Evolutionary conservation across 1,140 invertebrate genomes (phyloP), one percentile per base, ranked within the genome.

Genomic region (Mycetomoellerius zeteki): DNA sequence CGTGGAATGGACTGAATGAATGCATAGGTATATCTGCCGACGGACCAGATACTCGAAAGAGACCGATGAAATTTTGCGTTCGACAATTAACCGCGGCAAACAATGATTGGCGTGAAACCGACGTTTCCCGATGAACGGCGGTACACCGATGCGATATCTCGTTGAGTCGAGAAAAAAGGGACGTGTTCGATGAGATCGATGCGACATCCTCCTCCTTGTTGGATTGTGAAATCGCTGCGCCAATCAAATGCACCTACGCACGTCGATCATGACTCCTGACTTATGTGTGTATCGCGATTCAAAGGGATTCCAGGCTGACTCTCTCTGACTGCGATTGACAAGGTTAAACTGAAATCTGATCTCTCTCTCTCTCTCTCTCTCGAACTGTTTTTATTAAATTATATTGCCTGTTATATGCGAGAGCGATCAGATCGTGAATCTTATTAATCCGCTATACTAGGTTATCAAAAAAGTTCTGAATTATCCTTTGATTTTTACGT

Each of bases 51-150:
- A n/a, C 14, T 54, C 10, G 14, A 52, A 71, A 52, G 37, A 21
- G 52, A 10, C 12, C 33, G 21, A 60, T 47, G 71, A 84, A 60
- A 60, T 76, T 84, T 73, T 24, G 33, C 21, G 19, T 54, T 76
- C 54, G 21, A 52, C 80, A 30, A 84, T 84, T 24, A 84, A 43
- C 65, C 47, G 30, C 43, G 24, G n/a, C n/a, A 16, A 12, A 12
- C 81, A 37, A 82, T 84, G 67, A 82, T 82, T 73, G 81, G 37
- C 71, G 12, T 84, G 19, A 69, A 60, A 10, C 43, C 30, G 27
- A 16, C 16, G 64, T 65, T 37, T 21, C 19, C 30, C 64, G 64
- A 67, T 67, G 64, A 67, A 10, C 33, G 33, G 65, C 10, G 8
- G 67, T 33, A 4, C 27, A n/a, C 12, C 62, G 43, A 43, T n/a